Percentiles rank a stretch among this genome's conserved stretches.
Conservation (phyloP, 2,797 vertebrate species). For the Sebastiscus albofasciatus region DNA sequence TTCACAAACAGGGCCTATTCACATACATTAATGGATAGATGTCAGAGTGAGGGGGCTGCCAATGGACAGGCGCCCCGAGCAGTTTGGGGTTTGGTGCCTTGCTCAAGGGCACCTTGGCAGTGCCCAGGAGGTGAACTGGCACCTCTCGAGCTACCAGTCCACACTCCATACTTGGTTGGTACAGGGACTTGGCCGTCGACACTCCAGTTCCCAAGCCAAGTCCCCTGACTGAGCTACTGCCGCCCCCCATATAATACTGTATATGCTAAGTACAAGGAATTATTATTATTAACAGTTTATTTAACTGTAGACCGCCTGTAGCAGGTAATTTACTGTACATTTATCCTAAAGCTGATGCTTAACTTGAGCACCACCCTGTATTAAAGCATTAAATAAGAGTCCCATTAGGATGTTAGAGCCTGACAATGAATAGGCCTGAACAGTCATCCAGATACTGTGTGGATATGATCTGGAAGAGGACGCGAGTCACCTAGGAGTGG, state of each 20-base stretch:
- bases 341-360: not conserved
- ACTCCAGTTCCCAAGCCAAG: not conserved
- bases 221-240: no score
- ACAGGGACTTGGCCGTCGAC: no score
- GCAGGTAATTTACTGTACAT: not conserved
- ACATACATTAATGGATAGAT: no score
- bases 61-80: no score
- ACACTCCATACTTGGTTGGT: not conserved
- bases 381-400: constrained; percentile 4
- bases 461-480: constrained; percentile 4
- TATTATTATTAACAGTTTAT: not conserved
- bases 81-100: no score
- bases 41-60: no score
- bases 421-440: not conserved
- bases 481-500: not conserved
- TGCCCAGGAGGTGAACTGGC: not conserved
- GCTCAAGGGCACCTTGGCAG: not conserved
- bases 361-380: not conserved
- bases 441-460: not conserved
- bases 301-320: not conserved
- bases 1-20: no score
- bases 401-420: not conserved
- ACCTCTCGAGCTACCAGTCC: not conserved
- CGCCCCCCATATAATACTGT: no score
- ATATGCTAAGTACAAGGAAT: not conserved